Base-by-base conservation (phyloP, 2,888 invertebrate genomes). In the Mythimna pallens region DNA sequence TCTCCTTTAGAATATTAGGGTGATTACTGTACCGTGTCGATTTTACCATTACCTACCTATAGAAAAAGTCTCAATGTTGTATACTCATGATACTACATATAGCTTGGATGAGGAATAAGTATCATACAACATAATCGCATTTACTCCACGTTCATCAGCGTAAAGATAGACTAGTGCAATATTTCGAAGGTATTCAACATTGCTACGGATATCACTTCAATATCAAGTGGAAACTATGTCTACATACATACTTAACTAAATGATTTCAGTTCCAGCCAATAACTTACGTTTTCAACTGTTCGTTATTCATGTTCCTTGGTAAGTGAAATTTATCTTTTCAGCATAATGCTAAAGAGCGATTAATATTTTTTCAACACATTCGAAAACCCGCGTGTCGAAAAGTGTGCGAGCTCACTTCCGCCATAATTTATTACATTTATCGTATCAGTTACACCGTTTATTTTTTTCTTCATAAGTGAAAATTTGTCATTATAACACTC, bases 81-180 rank as follows among this genome's bases (percentile, higher is more conserved):
- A 22, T 52, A 52, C 34, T 12, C 10, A 17, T 20, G 2, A 34
- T 36, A 36, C 20, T 17, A 40, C 1, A 25, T 14, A 14, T 2
- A 52, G 20, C 20, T 40, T 40, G 14, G 14, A 65, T 36, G 25
- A 36, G 17, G 8, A 50, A 47, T 17, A 20, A 47, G 36, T 20
- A 54, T 69, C n/a, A 30, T 36, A 52, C 25, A 52, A 14, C 36
- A 65, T 20, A 65, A 52, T 10, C 25, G 7, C 66, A 65, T 69
- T n/a, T 52, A 14, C 14, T 52, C n/a, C 10, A 66, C 25, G 14
- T 17, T 40, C 36, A 36, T 25, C 25, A 52, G 7, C 50, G 25
- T 62, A 8, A 47, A 22, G 3, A 8, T 34, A 22, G 3, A 10
- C 34, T n/a, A 68, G 0, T 36, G n/a, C 36, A 69, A 65, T 54